These are phyloP conservation scores for Sclerurus mexicanus DNA, from an alignment of 2,113 vertebrate species.

Conservation along the genomic window DNA sequence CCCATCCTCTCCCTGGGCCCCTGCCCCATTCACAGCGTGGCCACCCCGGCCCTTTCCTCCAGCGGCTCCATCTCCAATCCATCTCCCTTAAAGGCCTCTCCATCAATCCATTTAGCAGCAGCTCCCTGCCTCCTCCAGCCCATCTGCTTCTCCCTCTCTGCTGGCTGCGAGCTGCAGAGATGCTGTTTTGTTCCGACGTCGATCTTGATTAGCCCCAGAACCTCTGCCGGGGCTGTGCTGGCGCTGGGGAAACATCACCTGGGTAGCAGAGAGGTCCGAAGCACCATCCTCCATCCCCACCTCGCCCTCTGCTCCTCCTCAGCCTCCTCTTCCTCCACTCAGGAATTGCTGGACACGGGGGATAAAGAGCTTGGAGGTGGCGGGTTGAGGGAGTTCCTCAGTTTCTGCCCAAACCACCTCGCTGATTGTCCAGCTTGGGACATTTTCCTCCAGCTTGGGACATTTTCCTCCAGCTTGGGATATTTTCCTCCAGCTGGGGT, in stretches of 20 bases:
- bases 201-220: constrained; percentile 19
- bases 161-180: neutral
- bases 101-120: constrained; percentile 5
- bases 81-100: constrained; percentile 17
- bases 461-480: too few relatives aligned
- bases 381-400: neutral
- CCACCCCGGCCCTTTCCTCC: neutral
- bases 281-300: neutral
- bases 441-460: neutral
- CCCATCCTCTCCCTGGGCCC: constrained; percentile 37
- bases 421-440: neutral
- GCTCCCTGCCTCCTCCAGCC: constrained; percentile 37
- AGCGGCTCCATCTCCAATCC: constrained; percentile 31
- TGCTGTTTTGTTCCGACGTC: neutral
- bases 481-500: too few relatives aligned
- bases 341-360: neutral
- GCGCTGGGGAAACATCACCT: neutral
- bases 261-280: neutral
- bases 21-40: constrained; percentile 48
- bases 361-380: neutral
- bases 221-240: neutral
- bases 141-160: constrained; percentile 45
- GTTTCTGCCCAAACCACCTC: neutral
- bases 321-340: neutral
- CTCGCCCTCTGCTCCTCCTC: neutral